Evolutionary conservation across 2,113 vertebrate genomes (phyloP).

Genomic region (Platysteira castanea): DNA sequence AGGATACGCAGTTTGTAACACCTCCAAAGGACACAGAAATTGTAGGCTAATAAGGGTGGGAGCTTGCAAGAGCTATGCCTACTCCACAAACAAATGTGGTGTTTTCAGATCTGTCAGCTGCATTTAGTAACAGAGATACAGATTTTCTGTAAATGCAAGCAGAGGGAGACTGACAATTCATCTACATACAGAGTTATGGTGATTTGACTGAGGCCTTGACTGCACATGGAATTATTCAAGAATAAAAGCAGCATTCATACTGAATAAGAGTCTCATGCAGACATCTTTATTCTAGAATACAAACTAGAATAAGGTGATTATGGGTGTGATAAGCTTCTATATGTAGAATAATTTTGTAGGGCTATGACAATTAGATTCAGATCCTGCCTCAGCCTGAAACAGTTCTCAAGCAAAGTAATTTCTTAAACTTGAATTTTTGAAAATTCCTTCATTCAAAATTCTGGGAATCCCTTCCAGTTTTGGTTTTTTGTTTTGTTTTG

Average conservation of each 20-base stretch:
- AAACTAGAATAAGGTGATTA: background rate
- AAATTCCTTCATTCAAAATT: background rate
- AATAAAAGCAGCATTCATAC: slow-evolving; percentile 18
- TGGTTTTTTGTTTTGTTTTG: too few relatives aligned
- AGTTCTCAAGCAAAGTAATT: background rate
- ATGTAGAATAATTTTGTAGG: background rate
- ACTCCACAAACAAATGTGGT: background rate
- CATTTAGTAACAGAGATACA: background rate
- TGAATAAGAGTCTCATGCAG: background rate
- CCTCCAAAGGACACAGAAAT: background rate
- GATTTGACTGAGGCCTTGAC: slow-evolving; percentile 33
- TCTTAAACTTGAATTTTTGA: background rate
- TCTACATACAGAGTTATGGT: background rate
- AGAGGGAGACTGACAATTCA: background rate
- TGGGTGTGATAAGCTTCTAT: background rate
- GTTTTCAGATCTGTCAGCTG: background rate
- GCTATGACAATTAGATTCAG: background rate
- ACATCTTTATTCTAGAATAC: background rate
- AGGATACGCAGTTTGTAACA: background rate
- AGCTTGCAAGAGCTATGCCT: background rate
- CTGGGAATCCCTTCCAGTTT: background rate
- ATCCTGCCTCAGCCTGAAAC: background rate
- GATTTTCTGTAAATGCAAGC: background rate
- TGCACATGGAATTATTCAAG: slow-evolving; percentile 1
- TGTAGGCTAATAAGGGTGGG: background rate